Base-by-base conservation (phyloP, 1,140 invertebrate species). In the Tetragonula clypearis region DNA sequence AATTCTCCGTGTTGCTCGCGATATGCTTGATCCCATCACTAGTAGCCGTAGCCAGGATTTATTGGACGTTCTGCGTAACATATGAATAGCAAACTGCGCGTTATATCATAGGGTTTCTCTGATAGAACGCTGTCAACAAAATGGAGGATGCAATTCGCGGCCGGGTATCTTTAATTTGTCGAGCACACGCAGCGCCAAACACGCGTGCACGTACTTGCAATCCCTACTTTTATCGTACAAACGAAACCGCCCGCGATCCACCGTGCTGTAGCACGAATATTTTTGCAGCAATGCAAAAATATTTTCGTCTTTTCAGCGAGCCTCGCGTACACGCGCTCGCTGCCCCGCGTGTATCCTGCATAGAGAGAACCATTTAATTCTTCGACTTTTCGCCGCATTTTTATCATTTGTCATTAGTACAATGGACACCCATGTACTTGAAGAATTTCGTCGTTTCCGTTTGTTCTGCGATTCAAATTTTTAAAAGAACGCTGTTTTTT, bases 101-200 rank as follows among this genome's bases (percentile, higher is more conserved):
- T 79, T 55, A 23, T 26, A 55, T 35, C 56, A 49, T n/a, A 79
- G 26, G 11, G n/a, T n/a, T 53, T 19, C 56, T n/a, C 35, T 60
- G 75, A 79, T 79, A 79, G 56, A 62, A 35, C 5, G 17, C 35
- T 69, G 82, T 71, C 65, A 78, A 58, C 55, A 35, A 71, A 84
- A 71, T 77, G 30, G 23, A 56, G 73, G 30, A 58, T 58, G 68
- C 76, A 62, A 79, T 84, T 49, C 56, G 26, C 68, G 11, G 87
- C 68, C 21, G 53, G 74, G 77, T 75, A 86, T 89, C 85, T 87
- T 88, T 88, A 88, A 88, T 88, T 88, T 86, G 85, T 75, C 62
- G 73, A 69, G 66, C 79, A 53, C 84, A 78, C 55, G 58, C 58
- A 55, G 26, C 55, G 66, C 15, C 55, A n/a, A 30, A 49, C 60